These are phyloP conservation scores for Hydractinia echinata DNA, from an alignment of 30 jellyfish, hydroid and myxozoan species.

Conservation along the genomic window DNA sequence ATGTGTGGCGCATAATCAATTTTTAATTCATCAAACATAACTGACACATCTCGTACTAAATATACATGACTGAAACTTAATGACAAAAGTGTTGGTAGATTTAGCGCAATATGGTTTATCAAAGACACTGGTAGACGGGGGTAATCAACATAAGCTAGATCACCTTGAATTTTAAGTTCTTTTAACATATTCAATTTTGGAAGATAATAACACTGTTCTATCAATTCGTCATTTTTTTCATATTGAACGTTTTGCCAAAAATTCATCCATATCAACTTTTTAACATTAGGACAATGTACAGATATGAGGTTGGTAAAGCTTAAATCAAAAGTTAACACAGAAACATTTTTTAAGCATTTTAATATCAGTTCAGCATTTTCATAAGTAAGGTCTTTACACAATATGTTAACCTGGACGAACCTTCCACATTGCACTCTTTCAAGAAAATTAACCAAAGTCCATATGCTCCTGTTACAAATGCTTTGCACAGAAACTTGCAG, in stretches of 20 bases:
- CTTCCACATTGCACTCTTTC: not conserved
- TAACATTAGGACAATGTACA: not conserved
- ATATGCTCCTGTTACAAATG: not conserved
- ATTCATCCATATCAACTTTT: constrained; percentile 3
- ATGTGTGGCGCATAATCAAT: not conserved
- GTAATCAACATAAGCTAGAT: not conserved
- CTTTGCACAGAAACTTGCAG: not conserved
- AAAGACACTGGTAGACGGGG: not conserved
- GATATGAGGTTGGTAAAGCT: not conserved
- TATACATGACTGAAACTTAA: not conserved
- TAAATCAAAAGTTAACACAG: not conserved
- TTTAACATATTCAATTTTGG: not conserved
- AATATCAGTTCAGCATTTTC: not conserved
- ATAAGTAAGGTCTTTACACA: not conserved
- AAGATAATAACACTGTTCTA: not conserved
- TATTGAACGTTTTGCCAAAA: not conserved
- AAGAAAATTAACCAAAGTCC: not conserved
- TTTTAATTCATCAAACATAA: not conserved
- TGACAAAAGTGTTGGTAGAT: not conserved
- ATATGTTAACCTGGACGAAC: not conserved
- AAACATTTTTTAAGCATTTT: not conserved
- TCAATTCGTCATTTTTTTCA: not conserved
- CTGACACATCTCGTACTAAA: not conserved
- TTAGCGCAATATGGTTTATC: not conserved
- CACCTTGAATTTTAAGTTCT: constrained; percentile 4